A percentile compares a stretch with the other conserved stretches of the same genome.
Conservation (phyloP, 2,113 vertebrate species). For the Lucifuga dentata region DNA sequence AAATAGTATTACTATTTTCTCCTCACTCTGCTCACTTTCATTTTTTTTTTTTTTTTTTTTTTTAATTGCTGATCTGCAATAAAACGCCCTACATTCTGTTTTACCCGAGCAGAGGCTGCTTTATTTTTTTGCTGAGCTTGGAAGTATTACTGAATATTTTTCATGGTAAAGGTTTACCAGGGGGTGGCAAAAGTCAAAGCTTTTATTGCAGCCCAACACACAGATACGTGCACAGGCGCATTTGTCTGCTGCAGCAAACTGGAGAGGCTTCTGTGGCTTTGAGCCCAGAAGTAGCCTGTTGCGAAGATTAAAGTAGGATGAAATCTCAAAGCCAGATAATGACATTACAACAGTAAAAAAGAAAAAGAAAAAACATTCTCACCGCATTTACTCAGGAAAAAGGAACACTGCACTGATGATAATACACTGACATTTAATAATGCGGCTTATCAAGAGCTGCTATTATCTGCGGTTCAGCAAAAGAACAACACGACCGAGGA, state of each 20-base stretch:
- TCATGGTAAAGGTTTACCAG: constrained; percentile 77
- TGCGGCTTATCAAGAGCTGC: constrained; percentile 13
- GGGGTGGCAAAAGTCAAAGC: constrained; percentile 74
- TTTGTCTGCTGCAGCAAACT: constrained; percentile 75
- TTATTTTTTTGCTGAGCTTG: constrained; percentile 71
- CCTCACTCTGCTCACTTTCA: constrained; percentile 15
- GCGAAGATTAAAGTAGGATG: constrained; percentile 76
- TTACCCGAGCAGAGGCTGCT: constrained; percentile 55
- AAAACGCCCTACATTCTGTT: constrained; percentile 64
- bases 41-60: too few relatives aligned
- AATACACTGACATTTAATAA: constrained; percentile 46
- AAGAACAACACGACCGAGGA: constrained; percentile 57
- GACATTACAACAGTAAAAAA: constrained; percentile 76
- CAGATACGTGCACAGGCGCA: constrained; percentile 64
- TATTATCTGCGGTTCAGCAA: constrained; percentile 37
- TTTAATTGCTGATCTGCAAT: constrained; percentile 72
- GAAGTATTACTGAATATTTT: constrained; percentile 74
- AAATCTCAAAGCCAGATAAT: constrained; percentile 76
- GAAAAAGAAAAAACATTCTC: constrained; percentile 68
- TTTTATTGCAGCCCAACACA: constrained; percentile 72
- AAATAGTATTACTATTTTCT: too few relatives aligned
- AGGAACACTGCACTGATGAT: constrained; percentile 32
- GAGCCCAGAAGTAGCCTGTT: constrained; percentile 75
- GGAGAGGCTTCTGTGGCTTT: constrained; percentile 65
- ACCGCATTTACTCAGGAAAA: constrained; percentile 49